A percentile compares a stretch with the other conserved stretches of the same genome.
Conservation (phyloP, 1,140 invertebrate genomes). For the Dufourea novaeangliae region DNA sequence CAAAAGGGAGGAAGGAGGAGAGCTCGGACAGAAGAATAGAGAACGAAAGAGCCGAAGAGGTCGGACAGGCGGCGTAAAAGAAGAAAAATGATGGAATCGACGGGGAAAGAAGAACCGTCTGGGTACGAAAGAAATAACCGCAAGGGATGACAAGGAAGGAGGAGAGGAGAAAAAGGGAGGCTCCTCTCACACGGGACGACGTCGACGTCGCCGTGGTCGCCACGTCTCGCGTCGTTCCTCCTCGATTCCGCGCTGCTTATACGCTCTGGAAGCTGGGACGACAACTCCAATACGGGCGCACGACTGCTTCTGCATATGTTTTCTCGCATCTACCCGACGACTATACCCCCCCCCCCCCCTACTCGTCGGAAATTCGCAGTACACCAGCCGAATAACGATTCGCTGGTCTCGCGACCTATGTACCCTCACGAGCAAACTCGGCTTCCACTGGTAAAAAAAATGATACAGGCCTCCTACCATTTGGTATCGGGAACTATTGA, state of each 20-base stretch:
- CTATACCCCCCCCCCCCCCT: background rate
- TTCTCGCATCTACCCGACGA: background rate
- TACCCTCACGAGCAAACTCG: no score
- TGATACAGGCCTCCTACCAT: no score
- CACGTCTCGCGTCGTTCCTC: no score
- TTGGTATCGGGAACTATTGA: no score
- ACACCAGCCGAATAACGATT: background rate
- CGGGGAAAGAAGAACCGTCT: background rate
- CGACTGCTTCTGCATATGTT: background rate
- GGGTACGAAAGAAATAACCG: background rate
- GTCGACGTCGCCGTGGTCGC: no score
- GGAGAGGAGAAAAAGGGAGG: background rate
- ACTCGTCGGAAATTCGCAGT: background rate
- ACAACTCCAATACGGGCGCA: background rate
- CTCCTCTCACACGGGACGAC: background rate
- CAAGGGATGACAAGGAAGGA: background rate
- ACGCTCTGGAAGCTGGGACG: background rate
- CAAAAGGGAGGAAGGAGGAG: background rate
- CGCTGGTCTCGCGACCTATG: background rate
- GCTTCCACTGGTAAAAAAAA: no score
- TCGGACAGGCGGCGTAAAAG: slow-evolving; percentile 3
- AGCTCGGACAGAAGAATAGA: background rate
- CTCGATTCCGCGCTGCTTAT: background rate
- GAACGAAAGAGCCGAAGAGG: no score
- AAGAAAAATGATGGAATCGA: slow-evolving; percentile 26